Base-by-base conservation (phyloP, 2,888 invertebrate genomes). In the Hetaerina titia region DNA sequence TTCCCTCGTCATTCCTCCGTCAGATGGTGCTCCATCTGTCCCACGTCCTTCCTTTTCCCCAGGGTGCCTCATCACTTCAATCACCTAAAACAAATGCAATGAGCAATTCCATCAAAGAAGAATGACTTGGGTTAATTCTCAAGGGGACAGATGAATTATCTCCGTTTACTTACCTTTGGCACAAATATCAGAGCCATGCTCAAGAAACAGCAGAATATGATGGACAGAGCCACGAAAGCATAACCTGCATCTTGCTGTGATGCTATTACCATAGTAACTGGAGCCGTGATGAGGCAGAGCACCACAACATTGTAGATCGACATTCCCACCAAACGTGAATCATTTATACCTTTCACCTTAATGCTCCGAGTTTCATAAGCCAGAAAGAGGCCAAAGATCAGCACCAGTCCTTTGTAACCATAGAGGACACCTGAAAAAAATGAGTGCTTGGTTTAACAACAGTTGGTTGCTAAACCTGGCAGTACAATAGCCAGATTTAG, bases 231-330 rank as follows among this genome's bases (percentile, higher is more conserved):
- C 95, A 99, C 99, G 97, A 99, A 99, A 69, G 99, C 99, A 97
- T 99, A 99, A 96, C 99, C 99, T 90, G 99, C 99, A 97, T 99
- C 99, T 96, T 99, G 99, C 96, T 99, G 99, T 96, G 99, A 99
- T 95, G 99, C 98, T 96, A 99, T 99, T 96, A 99, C 99, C 97
- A 99, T 98, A 89, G 99, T 99, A 95, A 99, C 99, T 0, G 99
- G 99, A 45, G 99, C 99, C 15, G 99, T 99, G 97, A 99, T 99
- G 96, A 99, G 97, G 97, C 99, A 99, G 95, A 99, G 97, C 87
- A 99, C 99, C 95, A 99, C 99, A 96, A 99, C 99, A 97, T 99
- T 99, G 97, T 99, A 99, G 96, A 99, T 99, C 96, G 99, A 99
- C 99, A 99, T 99, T 96, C 99, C 99, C 58, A 99, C 99, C 97